phyloP scores from a whole-genome alignment of 2,888 invertebrate genomes.

The Pyrochroa serraticornis region DNA sequence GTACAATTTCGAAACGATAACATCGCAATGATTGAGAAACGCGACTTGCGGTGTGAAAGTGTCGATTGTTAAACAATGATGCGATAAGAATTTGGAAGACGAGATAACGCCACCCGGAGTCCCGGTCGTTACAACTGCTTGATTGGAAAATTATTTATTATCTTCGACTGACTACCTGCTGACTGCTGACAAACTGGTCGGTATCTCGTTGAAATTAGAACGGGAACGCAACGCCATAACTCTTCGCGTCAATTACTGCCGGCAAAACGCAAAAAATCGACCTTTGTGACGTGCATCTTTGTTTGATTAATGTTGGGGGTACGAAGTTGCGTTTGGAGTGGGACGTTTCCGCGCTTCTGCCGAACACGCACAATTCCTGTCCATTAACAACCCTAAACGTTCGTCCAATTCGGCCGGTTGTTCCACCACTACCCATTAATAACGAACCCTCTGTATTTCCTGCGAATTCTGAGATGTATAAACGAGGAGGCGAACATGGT shows the following conservation, averaged over 20 bases:
- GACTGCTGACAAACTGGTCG: constrained; percentile 26
- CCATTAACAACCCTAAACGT: constrained; percentile 28
- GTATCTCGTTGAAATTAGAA: not conserved
- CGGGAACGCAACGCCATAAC: no score
- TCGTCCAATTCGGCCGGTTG: constrained; percentile 25
- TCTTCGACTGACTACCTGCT: constrained; percentile 17
- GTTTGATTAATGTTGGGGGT: constrained; percentile 6
- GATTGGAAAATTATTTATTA: constrained; percentile 30
- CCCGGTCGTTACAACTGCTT: constrained; percentile 27
- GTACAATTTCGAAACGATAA: constrained; percentile 1
- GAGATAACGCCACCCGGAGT: constrained; percentile 26
- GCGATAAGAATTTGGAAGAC: constrained; percentile 33
- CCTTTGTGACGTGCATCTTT: no score
- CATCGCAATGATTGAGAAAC: constrained; percentile 28
- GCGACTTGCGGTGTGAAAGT: constrained; percentile 40
- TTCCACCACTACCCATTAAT: constrained; percentile 28
- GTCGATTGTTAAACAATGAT: constrained; percentile 45
- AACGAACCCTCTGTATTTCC: constrained; percentile 15
- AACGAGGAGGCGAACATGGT: no score
- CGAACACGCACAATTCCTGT: constrained; percentile 8
- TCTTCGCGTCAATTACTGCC: no score
- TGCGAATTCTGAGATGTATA: constrained; percentile 17
- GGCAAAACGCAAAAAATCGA: no score
- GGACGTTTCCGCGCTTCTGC: constrained; percentile 17
- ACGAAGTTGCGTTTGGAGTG: constrained; percentile 4